Evolutionary conservation across 2,113 vertebrate genomes (phyloP).

Genomic region (Barnardius zonarius): DNA sequence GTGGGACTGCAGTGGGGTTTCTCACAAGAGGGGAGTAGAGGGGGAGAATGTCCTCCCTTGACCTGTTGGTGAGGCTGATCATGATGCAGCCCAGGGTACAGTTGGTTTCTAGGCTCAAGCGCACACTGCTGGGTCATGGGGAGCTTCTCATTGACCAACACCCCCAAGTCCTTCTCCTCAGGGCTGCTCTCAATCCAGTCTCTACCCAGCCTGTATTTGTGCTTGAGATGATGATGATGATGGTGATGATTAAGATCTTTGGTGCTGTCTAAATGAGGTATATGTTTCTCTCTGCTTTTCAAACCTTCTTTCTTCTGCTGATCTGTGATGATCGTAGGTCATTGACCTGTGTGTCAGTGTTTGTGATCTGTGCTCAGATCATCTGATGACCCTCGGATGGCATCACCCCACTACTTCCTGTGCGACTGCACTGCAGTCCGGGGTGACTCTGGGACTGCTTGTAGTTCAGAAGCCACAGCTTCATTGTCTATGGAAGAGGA

Average conservation of each 20-base stretch:
- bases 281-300: background rate
- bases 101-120: background rate
- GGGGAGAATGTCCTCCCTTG: background rate
- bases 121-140: background rate
- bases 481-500: background rate
- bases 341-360: background rate
- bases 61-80: background rate
- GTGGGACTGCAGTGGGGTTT: background rate
- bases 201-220: background rate
- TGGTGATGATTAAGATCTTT: background rate
- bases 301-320: background rate
- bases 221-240: background rate
- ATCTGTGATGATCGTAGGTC: background rate
- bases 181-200: background rate
- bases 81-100: background rate
- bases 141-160: background rate
- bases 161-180: background rate
- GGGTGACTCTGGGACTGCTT: background rate
- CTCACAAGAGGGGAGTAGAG: background rate
- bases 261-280: background rate
- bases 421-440: fast-evolving
- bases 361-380: background rate
- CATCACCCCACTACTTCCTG: background rate
- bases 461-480: background rate
- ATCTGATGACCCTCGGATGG: background rate